phyloP scores from a whole-genome alignment of 2,888 invertebrate genomes.

The Lepidochitona cinerea region DNA sequence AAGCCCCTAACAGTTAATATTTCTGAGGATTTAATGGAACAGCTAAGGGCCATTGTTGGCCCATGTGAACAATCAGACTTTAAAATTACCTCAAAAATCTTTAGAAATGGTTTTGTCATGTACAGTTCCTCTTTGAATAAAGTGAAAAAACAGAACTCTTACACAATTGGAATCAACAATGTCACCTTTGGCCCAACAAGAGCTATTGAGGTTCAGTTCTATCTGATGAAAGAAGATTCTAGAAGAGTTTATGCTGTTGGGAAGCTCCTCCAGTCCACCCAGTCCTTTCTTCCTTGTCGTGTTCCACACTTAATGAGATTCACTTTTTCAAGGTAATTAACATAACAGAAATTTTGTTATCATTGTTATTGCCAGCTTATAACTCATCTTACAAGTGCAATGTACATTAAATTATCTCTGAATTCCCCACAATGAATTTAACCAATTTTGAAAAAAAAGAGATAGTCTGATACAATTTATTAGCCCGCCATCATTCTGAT shows the following conservation, averaged over 20 bases:
- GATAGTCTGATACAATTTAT: no score
- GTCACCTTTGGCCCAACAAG: neutral
- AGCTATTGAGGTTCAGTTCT: neutral
- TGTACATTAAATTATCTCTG: no score
- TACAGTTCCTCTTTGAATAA: neutral
- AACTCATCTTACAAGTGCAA: no score
- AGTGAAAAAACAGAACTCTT: neutral
- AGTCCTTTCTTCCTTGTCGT: neutral
- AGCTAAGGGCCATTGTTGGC: neutral
- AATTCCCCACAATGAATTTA: no score
- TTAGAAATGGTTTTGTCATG: neutral
- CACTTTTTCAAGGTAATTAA: neutral
- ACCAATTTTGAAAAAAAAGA: no score
- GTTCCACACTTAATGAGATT: neutral
- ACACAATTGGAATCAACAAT: neutral
- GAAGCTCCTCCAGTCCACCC: neutral
- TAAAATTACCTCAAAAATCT: neutral
- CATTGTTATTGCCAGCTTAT: no score
- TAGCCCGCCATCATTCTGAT: no score
- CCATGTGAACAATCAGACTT: neutral
- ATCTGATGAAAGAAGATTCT: neutral
- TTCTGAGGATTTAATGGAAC: neutral
- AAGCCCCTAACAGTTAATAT: neutral
- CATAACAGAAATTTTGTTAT: no score
- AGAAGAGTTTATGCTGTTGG: neutral